Base-by-base conservation (phyloP, 2,888 invertebrate genomes). In the Bembecia ichneumoniformis region DNA sequence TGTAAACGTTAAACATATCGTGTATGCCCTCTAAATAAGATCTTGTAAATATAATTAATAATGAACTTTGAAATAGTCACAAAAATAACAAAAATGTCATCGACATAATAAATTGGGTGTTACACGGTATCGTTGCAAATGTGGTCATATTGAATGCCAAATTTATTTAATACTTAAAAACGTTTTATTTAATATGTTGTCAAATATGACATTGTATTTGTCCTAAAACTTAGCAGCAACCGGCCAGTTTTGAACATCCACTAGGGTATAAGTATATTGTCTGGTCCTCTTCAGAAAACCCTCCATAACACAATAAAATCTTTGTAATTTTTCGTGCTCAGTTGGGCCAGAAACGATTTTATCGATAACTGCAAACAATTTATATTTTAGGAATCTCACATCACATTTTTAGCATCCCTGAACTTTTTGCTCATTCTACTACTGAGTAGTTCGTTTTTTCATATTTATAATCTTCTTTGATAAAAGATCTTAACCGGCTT, bases 221-320 rank as follows among this genome's bases (percentile, higher is more conserved):
- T 80, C 73, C 73, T 66, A 68, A 69, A 66, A 70, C 62, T 73
- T 74, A 74, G 77, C 74, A 70, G 73, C 75, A 74, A 71, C 83
- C 84, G 82, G 86, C 86, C 86, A 83, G 78, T 80, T 71, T 73
- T 73, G 70, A 72, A 77, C 80, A 84, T 84, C 84, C 84, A 84
- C 72, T 87, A 84, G 84, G 64, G 68, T 65, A 13, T 82, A 84
- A 82, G 82, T 60, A 69, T 69, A 15, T 62, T 64, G 71, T 77
- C 78, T 79, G 80, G 77, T 83, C 82, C 80, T 77, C 67, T 77
- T 77, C 71, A 71, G 74, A 73, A 68, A 64, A 80, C 83, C 84
- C 82, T 83, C 83, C 84, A 82, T 61, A 71, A 66, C 76, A 81
- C 77, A 80, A 79, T 82, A 77, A 79, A 74, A 64, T 69, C 67